A percentile compares a stretch with the other conserved stretches of the same genome.
Evolutionary conservation across 2,888 invertebrate species (phyloP).

Genomic region (Dicyrtoma fusca): DNA sequence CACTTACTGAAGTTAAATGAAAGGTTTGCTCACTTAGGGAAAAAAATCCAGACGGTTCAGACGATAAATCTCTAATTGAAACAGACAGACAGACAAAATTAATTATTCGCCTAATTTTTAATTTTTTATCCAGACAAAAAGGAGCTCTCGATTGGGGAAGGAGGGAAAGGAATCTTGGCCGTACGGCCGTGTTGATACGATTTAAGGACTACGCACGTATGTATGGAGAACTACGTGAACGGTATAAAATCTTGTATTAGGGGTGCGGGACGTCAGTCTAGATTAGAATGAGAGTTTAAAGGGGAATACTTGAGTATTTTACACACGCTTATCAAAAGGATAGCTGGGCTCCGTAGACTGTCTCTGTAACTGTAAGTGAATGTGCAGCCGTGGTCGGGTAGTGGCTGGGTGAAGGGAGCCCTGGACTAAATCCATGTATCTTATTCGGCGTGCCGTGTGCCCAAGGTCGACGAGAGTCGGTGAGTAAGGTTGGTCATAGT

Average conservation of each 20-base stretch:
- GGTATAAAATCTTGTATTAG: too few species aligned
- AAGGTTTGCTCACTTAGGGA: constrained; percentile 11
- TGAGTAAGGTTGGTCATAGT: not conserved
- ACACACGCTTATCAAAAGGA: too few species aligned
- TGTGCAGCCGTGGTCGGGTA: too few species aligned
- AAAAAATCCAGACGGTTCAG: constrained; percentile 4
- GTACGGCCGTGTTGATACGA: not conserved
- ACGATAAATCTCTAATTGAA: constrained; percentile 36
- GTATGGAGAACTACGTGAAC: not conserved
- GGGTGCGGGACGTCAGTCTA: too few species aligned
- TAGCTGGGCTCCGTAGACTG: too few species aligned
- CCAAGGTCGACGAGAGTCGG: not conserved
- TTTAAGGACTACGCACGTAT: not conserved
- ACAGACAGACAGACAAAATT: constrained; percentile 35
- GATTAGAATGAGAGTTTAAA: too few species aligned
- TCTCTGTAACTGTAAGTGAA: not conserved
- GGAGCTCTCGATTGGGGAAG: not conserved
- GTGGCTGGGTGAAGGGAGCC: too few species aligned
- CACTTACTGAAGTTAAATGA: constrained; percentile 24
- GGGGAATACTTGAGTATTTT: too few species aligned
- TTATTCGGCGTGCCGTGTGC: not conserved
- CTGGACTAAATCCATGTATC: too few species aligned
- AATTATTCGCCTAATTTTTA: constrained; percentile 39
- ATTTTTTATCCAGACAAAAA: constrained; percentile 11
- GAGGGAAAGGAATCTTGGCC: not conserved